phyloP scores from a whole-genome alignment of 2,113 vertebrate genomes.

The Sturnus vulgaris region DNA sequence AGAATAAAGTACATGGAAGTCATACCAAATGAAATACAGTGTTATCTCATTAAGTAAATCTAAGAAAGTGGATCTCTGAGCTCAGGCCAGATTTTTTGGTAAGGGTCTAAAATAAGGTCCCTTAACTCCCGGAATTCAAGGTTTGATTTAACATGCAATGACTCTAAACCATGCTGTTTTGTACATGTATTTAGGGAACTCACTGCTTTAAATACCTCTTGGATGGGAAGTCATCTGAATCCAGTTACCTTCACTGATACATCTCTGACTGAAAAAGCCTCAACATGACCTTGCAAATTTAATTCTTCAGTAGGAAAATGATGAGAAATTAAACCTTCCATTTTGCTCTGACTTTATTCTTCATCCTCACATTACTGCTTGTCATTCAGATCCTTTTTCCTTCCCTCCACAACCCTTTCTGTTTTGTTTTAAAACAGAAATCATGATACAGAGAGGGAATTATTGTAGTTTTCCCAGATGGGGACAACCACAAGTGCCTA shows the following conservation, averaged over 20 bases:
- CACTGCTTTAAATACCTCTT: slow-evolving; percentile 1
- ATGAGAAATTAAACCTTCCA: slow-evolving; percentile 47
- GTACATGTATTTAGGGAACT: slow-evolving; percentile 19
- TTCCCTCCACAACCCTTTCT: neutral
- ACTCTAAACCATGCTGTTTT: neutral
- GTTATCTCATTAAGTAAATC: neutral
- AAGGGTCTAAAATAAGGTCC: neutral
- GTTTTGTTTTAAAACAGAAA: neutral
- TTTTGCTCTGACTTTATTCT: slow-evolving; percentile 35
- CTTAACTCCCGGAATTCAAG: neutral
- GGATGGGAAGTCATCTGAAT: slow-evolving; percentile 33
- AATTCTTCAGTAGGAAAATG: slow-evolving; percentile 55
- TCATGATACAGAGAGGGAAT: neutral
- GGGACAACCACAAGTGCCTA: neutral
- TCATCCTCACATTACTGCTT: neutral
- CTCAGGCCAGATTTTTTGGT: neutral
- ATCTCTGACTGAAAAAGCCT: neutral
- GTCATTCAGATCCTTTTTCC: neutral
- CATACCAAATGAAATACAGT: neutral
- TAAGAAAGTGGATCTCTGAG: neutral
- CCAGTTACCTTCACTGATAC: slow-evolving; percentile 35
- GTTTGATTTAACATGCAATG: slow-evolving; percentile 2
- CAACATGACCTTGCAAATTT: slow-evolving; percentile 44
- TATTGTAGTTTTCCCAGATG: neutral
- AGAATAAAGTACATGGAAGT: neutral